Evolutionary conservation across 2,797 vertebrate species (phyloP), one percentile per base, ranked within the genome.

Genomic region (Spinibarbus caldwelli): DNA sequence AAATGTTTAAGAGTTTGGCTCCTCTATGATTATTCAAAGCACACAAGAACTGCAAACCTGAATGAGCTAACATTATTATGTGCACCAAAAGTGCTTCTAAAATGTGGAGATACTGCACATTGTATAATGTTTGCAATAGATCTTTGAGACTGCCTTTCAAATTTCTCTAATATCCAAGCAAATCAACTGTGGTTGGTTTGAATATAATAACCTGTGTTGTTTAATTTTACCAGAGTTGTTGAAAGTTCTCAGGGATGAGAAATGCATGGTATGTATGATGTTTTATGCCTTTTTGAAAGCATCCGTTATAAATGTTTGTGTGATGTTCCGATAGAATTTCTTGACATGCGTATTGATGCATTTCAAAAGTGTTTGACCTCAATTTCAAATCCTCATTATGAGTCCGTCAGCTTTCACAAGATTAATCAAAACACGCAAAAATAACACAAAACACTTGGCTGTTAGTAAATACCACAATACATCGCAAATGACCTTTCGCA

Each of bases 391-490:
- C 45, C 19, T 84, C 36, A 21, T 62, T 81, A 71, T 67, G 11
- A 52, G 4, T 49, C 9, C 0, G 26, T 6, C 23, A 36, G 41
- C 29, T 47, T 10, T 59, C 8, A 1, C 52, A 43, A 72, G 43
- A 62, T 45, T 29, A 75, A 47, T 77, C 31, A 54, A 67, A 77
- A 54, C 59, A 23, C 6, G 1, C 41, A 82, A 2, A 21, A 66
- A 68, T 76, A 38, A 75, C 31, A 21, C 52, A 43, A 31, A 29
- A 66, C 47, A 54, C 34, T 34, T 14, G 36, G 26, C 36, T 31
- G 38, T 68, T 76, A 41, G 45, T 68, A 76, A 84, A 84, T 77
- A 83, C 31, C 41, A 11, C 70, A 73, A 82, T 36, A 62, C 21
- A 36, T 34, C 31, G 21, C 62, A 54, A 49, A 14, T 78, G 77